Conservation (phyloP, 2,888 invertebrate species). For the Drosophila tripunctata region DNA sequence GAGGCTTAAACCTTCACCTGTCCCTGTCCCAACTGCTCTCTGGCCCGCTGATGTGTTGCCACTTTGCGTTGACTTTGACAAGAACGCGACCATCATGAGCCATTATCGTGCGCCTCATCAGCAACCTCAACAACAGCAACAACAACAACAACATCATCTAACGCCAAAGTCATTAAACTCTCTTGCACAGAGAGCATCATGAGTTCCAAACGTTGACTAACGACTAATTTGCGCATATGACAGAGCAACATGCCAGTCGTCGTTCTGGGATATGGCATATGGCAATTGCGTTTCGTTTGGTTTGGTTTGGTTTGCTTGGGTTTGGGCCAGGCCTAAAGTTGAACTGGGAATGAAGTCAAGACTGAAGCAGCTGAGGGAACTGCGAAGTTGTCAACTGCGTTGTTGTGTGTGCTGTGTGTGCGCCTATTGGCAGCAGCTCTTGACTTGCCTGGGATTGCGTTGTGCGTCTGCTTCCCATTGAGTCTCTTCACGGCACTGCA, state of each 20-base stretch:
- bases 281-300: conserved; percentile 13
- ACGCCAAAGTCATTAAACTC: conserved; percentile 78
- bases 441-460: conserved; percentile 66
- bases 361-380: background rate
- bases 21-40: background rate
- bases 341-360: conserved; percentile 28
- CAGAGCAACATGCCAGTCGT: conserved; percentile 68
- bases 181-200: conserved; percentile 56
- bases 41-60: conserved; percentile 36
- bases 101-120: conserved; percentile 72
- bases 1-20: conserved; percentile 17
- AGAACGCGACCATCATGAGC: conserved; percentile 74
- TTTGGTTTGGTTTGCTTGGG: conserved; percentile 4
- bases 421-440: conserved; percentile 52
- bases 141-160: conserved; percentile 53
- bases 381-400: conserved; percentile 55
- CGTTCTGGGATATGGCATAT: conserved; percentile 52
- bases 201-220: conserved; percentile 66
- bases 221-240: conserved; percentile 79
- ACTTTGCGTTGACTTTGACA: conserved; percentile 72
- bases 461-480: conserved; percentile 67
- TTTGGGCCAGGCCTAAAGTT: conserved; percentile 4
- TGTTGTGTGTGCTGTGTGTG: conserved; percentile 38
- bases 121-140: conserved; percentile 47
- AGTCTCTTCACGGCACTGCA: background rate